These are phyloP conservation scores for Drosophila mauritiana DNA, from an alignment of 1,140 invertebrate genomes.

Conservation along the genomic window DNA sequence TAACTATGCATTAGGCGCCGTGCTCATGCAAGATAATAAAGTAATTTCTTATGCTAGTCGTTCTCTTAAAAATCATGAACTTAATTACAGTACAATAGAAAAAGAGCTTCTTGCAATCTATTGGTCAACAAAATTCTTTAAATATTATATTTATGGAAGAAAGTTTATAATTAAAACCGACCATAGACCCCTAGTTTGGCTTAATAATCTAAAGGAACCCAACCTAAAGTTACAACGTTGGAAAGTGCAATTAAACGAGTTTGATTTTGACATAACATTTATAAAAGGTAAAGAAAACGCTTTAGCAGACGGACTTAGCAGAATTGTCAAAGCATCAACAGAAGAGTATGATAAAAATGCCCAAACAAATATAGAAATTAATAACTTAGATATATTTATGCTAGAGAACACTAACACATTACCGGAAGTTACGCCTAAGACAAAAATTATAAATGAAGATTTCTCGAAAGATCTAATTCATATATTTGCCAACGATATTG, in stretches of 20 bases:
- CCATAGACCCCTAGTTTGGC: constrained; percentile 19
- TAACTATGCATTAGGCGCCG: constrained; percentile 29
- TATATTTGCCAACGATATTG: too few species aligned
- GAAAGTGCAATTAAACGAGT: constrained; percentile 28
- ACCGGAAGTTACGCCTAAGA: too few species aligned
- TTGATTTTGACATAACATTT: constrained; percentile 26
- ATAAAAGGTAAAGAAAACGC: too few species aligned
- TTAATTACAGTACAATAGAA: constrained; percentile 16
- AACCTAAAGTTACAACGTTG: constrained; percentile 23
- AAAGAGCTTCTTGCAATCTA: neutral
- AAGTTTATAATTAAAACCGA: constrained; percentile 13
- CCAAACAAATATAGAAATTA: too few species aligned
- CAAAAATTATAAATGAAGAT: too few species aligned
- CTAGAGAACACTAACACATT: too few species aligned
- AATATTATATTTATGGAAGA: constrained; percentile 21
- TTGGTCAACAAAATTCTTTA: constrained; percentile 13
- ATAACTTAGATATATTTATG: too few species aligned
- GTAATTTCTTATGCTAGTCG: neutral
- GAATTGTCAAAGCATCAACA: too few species aligned
- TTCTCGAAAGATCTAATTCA: too few species aligned
- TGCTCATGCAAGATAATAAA: constrained; percentile 11
- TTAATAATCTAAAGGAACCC: constrained; percentile 31
- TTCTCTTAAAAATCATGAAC: constrained; percentile 1
- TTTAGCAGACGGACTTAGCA: too few species aligned
- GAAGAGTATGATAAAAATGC: too few species aligned